Conservation (phyloP, 2,113 vertebrate species). For the Sardina pilchardus region DNA sequence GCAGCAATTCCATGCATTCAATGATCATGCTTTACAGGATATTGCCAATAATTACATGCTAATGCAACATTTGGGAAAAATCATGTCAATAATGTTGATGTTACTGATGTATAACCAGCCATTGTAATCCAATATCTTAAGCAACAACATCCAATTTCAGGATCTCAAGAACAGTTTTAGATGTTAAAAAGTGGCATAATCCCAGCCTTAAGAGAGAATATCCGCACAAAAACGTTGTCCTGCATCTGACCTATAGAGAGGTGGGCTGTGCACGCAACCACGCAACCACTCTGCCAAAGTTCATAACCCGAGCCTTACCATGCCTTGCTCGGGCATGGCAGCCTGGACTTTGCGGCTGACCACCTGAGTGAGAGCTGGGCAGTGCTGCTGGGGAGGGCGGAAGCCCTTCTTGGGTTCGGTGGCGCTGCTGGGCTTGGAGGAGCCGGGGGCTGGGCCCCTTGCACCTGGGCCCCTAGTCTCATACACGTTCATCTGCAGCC, state of each 20-base stretch:
- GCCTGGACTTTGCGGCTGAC: constrained; percentile 73
- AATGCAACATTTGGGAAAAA: not conserved
- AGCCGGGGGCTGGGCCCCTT: constrained; percentile 49
- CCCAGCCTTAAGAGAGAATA: no score
- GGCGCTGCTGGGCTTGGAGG: constrained; percentile 47
- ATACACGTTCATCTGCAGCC: constrained; percentile 74
- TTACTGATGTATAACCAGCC: no score
- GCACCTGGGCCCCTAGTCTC: constrained; percentile 65
- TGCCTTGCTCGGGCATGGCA: constrained; percentile 67
- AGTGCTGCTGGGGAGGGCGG: constrained; percentile 70
- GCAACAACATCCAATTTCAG: no score
- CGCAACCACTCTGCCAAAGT: no score
- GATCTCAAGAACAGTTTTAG: no score
- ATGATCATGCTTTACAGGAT: not conserved
- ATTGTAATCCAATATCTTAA: no score
- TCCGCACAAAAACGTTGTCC: no score
- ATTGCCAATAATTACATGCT: not conserved
- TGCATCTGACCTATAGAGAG: no score
- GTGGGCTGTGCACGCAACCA: no score
- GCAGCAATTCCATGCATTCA: not conserved
- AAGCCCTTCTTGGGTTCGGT: constrained; percentile 72
- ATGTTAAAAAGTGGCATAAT: no score
- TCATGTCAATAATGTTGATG: no score
- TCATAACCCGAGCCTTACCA: constrained; percentile 56
- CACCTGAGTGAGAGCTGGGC: constrained; percentile 66